Evolutionary conservation across 2,113 vertebrate species (phyloP).

Genomic region (Sula dactylatra): DNA sequence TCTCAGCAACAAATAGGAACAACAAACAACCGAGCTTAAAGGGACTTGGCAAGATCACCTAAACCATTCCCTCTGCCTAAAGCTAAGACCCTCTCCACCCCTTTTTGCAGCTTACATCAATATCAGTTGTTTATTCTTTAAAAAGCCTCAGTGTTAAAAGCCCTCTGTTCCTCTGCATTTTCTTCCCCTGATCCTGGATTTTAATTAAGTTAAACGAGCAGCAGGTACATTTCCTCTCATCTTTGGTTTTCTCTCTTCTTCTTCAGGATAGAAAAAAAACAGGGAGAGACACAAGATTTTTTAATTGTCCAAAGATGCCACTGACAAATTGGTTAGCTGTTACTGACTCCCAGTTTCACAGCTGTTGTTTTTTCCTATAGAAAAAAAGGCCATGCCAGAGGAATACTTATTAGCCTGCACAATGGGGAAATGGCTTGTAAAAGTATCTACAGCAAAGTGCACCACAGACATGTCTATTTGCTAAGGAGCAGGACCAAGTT

Average conservation of each 20-base stretch:
- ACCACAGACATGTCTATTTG: slow-evolving; percentile 57
- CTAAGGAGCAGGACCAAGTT: slow-evolving; percentile 56
- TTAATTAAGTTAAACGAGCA: not conserved
- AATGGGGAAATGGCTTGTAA: slow-evolving; percentile 60
- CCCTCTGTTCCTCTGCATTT: not conserved
- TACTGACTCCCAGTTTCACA: slow-evolving; percentile 20
- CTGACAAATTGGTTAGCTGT: slow-evolving; percentile 47
- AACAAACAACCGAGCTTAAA: not conserved
- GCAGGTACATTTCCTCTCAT: not conserved
- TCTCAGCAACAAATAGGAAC: not conserved
- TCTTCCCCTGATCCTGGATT: not conserved
- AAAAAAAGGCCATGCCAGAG: slow-evolving; percentile 13
- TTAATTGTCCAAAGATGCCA: slow-evolving; percentile 31
- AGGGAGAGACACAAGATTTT: not conserved
- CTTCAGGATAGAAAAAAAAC: not conserved
- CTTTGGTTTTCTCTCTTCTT: not conserved
- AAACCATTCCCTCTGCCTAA: not conserved
- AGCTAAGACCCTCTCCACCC: not conserved
- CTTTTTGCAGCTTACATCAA: not conserved
- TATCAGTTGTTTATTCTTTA: not conserved
- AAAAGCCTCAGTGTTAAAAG: not conserved
- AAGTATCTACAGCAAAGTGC: slow-evolving; percentile 19
- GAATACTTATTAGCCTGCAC: slow-evolving; percentile 64
- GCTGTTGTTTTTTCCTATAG: not conserved
- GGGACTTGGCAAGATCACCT: not conserved